Percentiles rank a stretch among this genome's conserved stretches.
Conservation (phyloP, 2,797 vertebrate genomes). For the Botia kubotai region DNA sequence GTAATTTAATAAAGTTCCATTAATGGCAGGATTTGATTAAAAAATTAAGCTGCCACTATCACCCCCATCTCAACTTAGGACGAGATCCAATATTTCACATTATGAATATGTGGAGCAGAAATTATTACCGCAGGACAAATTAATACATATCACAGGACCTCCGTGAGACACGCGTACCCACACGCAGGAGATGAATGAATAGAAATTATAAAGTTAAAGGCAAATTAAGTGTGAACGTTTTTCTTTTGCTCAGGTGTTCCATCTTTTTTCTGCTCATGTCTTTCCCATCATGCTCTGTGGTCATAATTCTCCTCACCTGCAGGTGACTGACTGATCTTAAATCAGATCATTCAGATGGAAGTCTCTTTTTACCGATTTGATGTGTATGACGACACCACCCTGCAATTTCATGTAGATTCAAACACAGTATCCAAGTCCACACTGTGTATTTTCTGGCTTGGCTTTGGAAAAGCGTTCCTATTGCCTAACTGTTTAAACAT, state of each 20-base stretch:
- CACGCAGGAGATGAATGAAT: conserved; percentile 50
- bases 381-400: conserved; percentile 73
- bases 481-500: conserved; percentile 69
- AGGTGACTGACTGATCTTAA: conserved; percentile 68
- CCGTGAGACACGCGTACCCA: conserved; percentile 65
- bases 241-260: conserved; percentile 62
- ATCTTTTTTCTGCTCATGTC: conserved; percentile 1
- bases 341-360: conserved; percentile 63
- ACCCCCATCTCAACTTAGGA: conserved; percentile 69
- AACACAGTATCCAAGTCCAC: conserved; percentile 54
- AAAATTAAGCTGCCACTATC: conserved; percentile 85
- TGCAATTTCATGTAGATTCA: conserved; percentile 66
- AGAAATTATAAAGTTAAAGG: conserved; percentile 41
- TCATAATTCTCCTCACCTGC: conserved; percentile 71
- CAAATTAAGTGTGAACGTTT: conserved; percentile 63
- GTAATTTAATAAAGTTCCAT: conserved; percentile 88
- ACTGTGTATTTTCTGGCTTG: conserved; percentile 67
- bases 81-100: conserved; percentile 81
- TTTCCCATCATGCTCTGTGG: conserved; percentile 65
- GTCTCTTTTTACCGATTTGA: conserved; percentile 63
- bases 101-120: conserved; percentile 81
- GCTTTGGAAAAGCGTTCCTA: conserved; percentile 65
- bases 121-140: conserved; percentile 85
- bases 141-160: conserved; percentile 75
- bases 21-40: conserved; percentile 85